These are phyloP conservation scores for Sorex maritimensis DNA, from an alignment of 2,797 vertebrate genomes.

Conservation along the genomic window DNA sequence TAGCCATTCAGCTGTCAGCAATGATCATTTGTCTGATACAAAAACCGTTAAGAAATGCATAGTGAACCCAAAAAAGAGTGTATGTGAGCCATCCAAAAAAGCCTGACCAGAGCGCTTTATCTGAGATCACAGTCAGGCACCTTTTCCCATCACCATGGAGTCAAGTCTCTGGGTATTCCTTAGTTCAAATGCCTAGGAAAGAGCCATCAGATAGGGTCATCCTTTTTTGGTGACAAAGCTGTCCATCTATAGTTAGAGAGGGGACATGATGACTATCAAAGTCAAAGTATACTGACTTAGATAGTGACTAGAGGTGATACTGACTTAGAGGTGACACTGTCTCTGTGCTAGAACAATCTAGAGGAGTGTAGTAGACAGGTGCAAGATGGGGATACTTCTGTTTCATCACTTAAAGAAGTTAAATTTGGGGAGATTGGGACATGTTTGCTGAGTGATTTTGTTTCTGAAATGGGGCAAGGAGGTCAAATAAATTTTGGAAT, in stretches of 20 bases:
- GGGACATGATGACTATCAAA: too few relatives aligned
- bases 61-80: background rate
- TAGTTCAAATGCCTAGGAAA: background rate
- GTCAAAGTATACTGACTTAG: too few relatives aligned
- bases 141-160: background rate
- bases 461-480: background rate
- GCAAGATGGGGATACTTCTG: too few relatives aligned
- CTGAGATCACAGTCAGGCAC: background rate
- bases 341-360: too few relatives aligned
- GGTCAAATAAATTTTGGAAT: too few relatives aligned
- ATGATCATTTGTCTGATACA: conserved; percentile 7
- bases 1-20: conserved; percentile 47
- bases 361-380: too few relatives aligned
- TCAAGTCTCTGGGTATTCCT: too few relatives aligned
- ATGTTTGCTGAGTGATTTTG: background rate
- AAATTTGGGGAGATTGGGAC: too few relatives aligned
- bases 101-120: background rate
- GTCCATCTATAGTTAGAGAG: too few relatives aligned
- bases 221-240: background rate
- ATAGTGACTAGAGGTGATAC: too few relatives aligned
- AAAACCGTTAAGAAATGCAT: background rate
- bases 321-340: too few relatives aligned
- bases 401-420: too few relatives aligned
- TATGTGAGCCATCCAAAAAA: background rate
- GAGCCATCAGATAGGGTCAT: background rate